Percentiles rank a stretch among this genome's conserved stretches.
phyloP scores from a whole-genome alignment of 2,888 invertebrate species.

The Siphonodentalium dalli region DNA sequence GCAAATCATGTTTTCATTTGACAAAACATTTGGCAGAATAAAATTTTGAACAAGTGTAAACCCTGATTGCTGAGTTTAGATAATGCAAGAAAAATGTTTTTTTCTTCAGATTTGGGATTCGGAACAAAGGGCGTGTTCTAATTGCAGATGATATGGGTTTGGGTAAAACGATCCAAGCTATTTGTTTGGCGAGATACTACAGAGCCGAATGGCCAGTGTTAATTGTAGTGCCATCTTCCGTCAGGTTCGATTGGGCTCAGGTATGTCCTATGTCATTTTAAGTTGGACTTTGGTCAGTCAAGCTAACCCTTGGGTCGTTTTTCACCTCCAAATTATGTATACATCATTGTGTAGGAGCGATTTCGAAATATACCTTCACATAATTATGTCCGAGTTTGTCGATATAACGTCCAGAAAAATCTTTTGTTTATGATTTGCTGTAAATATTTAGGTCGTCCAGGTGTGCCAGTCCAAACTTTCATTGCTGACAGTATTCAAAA shows the following conservation, averaged over 20 bases:
- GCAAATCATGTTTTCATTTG: no score
- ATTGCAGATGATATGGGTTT: constrained; percentile 98
- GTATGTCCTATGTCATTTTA: no score
- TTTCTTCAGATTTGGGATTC: constrained; percentile 77
- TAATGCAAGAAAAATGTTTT: constrained; percentile 14
- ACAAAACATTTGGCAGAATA: no score
- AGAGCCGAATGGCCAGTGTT: constrained; percentile 87
- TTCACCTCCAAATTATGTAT: not conserved
- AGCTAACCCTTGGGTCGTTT: not conserved
- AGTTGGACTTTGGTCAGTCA: no score
- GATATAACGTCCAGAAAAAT: no score
- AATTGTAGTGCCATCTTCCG: constrained; percentile 90
- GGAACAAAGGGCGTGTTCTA: constrained; percentile 82
- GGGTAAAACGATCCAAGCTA: constrained; percentile 92
- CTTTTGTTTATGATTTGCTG: no score
- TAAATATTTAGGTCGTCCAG: no score
- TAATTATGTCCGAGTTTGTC: no score
- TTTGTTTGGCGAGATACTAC: constrained; percentile 89
- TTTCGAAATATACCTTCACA: not conserved
- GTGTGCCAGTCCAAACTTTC: no score
- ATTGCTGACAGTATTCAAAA: no score
- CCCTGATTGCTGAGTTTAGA: no score
- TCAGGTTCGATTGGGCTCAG: constrained; percentile 70
- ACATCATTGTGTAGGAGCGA: not conserved
- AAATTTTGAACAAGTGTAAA: not conserved